Percentiles rank a stretch among this genome's conserved stretches.
Evolutionary conservation across 2,888 invertebrate species (phyloP).

Genomic region (Bellardia bayeri): DNA sequence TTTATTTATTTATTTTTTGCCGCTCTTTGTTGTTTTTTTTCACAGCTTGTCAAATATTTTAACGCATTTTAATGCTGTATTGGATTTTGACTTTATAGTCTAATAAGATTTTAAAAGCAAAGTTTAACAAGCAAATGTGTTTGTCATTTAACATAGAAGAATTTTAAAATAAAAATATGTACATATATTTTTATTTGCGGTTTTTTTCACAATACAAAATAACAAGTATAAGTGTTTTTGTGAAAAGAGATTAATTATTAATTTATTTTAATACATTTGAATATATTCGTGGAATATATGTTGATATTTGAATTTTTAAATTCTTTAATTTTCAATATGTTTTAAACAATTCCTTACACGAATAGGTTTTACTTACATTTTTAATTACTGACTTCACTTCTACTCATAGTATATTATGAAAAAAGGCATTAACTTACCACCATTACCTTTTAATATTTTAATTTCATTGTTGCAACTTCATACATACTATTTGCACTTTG

Average conservation of each 20-base stretch:
- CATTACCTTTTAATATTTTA: neutral
- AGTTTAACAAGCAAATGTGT: neutral
- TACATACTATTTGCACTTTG: neutral
- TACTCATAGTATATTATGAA: no score
- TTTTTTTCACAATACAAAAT: no score
- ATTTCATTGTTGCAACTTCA: neutral
- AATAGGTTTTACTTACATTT: no score
- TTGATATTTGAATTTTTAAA: no score
- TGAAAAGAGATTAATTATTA: neutral
- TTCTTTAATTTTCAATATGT: no score
- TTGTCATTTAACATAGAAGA: neutral
- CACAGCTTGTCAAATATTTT: conserved; percentile 52
- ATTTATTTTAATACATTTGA: no score
- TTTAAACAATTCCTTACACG: no score
- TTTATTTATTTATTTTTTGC: conserved; percentile 18
- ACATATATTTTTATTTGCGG: neutral
- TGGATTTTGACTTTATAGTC: conserved; percentile 10
- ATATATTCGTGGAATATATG: no score
- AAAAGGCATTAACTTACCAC: neutral
- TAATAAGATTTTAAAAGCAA: conserved; percentile 20
- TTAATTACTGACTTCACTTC: no score
- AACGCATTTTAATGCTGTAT: conserved; percentile 50
- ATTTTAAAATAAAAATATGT: neutral
- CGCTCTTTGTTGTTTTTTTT: conserved; percentile 15
- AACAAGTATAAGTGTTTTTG: no score